phyloP scores from a whole-genome alignment of 1,140 invertebrate species.

The Meloidogyne exigua region DNA sequence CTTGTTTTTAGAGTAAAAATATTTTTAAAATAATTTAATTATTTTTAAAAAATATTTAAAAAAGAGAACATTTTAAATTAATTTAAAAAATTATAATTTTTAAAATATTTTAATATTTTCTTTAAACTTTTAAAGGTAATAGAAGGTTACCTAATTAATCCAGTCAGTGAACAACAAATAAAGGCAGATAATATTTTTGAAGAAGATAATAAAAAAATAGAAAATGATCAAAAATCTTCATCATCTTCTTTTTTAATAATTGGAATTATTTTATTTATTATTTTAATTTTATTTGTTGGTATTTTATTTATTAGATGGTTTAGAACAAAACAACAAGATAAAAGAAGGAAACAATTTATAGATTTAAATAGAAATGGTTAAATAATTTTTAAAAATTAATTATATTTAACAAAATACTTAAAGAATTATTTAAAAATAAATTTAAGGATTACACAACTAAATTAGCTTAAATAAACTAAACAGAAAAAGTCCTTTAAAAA shows the following conservation, averaged over 20 bases:
- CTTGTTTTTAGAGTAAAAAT: constrained; percentile 18
- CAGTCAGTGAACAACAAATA: background rate
- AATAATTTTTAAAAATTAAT: too few relatives aligned
- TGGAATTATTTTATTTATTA: constrained; percentile 1
- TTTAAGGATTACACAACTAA: too few relatives aligned
- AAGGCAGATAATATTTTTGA: background rate
- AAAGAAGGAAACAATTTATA: constrained; percentile 1
- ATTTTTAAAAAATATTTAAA: background rate
- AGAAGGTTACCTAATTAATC: background rate
- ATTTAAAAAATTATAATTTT: too few relatives aligned
- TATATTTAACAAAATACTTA: background rate
- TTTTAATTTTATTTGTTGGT: background rate
- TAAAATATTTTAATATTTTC: too few relatives aligned
- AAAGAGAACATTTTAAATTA: background rate
- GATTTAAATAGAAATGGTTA: background rate
- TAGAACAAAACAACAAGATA: background rate
- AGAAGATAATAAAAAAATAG: background rate
- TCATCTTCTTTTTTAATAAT: background rate
- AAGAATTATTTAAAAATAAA: background rate
- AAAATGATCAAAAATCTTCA: background rate
- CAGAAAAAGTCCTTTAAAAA: too few relatives aligned
- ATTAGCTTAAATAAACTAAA: too few relatives aligned
- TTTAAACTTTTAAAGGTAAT: background rate
- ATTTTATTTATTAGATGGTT: background rate
- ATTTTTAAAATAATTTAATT: background rate